Percentiles rank a stretch among this genome's conserved stretches.
Conservation (phyloP, 30 jellyfish, hydroid and myxozoan species). For the Hydra vulgaris region DNA sequence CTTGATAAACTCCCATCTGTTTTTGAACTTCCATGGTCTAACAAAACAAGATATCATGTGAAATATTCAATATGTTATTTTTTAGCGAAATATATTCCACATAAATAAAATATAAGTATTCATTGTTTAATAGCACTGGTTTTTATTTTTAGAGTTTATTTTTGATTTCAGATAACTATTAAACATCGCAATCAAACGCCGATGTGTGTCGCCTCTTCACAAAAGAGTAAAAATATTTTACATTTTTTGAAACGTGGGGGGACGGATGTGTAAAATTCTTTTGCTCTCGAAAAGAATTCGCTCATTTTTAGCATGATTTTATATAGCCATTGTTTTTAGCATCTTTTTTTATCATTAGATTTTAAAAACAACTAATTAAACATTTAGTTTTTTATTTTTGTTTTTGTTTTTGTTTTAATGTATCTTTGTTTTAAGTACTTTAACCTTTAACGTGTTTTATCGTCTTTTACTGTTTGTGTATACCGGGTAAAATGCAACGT, state of each 20-base stretch:
- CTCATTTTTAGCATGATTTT: background rate
- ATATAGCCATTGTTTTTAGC: too few relatives aligned
- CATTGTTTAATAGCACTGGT: background rate
- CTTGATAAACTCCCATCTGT: too few relatives aligned
- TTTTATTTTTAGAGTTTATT: background rate
- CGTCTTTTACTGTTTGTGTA: background rate
- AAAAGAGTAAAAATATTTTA: background rate
- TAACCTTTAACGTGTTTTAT: background rate
- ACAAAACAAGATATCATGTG: too few relatives aligned
- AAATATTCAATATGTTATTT: too few relatives aligned
- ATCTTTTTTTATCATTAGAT: too few relatives aligned
- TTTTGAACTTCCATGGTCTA: too few relatives aligned
- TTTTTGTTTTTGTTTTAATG: background rate
- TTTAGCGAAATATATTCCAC: too few relatives aligned
- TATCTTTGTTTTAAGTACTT: too few relatives aligned
- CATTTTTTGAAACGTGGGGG: background rate
- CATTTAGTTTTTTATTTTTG: background rate
- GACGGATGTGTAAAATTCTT: background rate
- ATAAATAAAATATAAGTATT: too few relatives aligned
- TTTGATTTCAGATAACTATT: slow-evolving; percentile 52
- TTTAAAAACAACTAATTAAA: too few relatives aligned
- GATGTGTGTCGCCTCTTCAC: slow-evolving; percentile 50
- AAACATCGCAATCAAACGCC: slow-evolving; percentile 91
- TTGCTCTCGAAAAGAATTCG: background rate
- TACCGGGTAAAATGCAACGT: background rate